These are phyloP conservation scores for Hesperia comma DNA, from an alignment of 2,888 invertebrate genomes.

Conservation along the genomic window DNA sequence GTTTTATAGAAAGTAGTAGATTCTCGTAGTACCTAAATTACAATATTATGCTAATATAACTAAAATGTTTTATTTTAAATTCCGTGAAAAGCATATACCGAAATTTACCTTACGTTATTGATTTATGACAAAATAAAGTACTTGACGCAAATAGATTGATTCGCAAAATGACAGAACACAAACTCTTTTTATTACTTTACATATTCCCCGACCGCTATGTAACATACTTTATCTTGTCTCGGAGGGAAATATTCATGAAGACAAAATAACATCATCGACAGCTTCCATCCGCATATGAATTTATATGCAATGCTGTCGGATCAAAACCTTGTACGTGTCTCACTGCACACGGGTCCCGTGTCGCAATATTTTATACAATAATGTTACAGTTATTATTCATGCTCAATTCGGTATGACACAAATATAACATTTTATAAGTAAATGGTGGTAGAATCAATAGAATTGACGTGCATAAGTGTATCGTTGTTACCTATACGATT, in stretches of 20 bases:
- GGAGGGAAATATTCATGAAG: slow-evolving; percentile 10
- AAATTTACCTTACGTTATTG: too few species aligned
- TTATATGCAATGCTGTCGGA: slow-evolving; percentile 28
- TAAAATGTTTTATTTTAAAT: too few species aligned
- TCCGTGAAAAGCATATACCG: too few species aligned
- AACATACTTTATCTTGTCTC: background rate
- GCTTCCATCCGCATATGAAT: slow-evolving; percentile 16
- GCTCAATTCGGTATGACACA: background rate
- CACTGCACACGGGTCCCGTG: slow-evolving; percentile 1
- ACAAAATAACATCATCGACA: slow-evolving; percentile 10
- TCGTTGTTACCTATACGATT: too few species aligned
- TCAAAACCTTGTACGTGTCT: slow-evolving; percentile 10
- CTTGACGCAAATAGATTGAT: too few species aligned
- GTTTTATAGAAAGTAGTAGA: too few species aligned
- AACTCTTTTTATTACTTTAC: background rate
- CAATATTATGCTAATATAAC: too few species aligned
- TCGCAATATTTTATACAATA: background rate
- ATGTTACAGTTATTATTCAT: background rate
- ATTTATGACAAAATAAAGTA: too few species aligned
- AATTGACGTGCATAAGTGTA: too few species aligned
- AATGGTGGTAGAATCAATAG: too few species aligned
- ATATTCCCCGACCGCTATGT: background rate
- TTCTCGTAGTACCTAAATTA: too few species aligned
- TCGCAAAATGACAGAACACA: background rate
- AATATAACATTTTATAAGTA: background rate